Evolutionary conservation across 2,888 invertebrate species (phyloP).

Genomic region (Papilio gigon): DNA sequence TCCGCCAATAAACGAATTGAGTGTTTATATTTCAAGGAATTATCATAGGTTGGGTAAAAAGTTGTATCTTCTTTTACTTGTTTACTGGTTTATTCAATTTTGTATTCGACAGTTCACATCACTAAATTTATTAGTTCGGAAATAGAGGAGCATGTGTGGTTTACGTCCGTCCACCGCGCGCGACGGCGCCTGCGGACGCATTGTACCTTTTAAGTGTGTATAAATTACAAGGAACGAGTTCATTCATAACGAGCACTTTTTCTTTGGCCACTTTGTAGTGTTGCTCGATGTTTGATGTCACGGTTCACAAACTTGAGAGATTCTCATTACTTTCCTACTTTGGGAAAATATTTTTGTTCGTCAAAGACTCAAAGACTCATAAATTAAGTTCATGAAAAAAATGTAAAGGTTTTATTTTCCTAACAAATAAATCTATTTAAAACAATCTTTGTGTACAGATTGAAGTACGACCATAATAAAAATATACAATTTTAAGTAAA

Average conservation of each 20-base stretch:
- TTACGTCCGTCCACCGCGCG: constrained; percentile 44
- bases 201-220: constrained; percentile 39
- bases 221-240: constrained; percentile 41
- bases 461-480: background rate
- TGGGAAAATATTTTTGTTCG: background rate
- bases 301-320: constrained; percentile 10
- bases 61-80: background rate
- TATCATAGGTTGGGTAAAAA: too few species aligned
- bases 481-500: background rate
- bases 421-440: too few species aligned
- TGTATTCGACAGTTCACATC: constrained; percentile 31
- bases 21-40: too few species aligned
- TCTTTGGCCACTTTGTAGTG: constrained; percentile 35
- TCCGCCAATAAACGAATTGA: too few species aligned
- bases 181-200: constrained; percentile 43
- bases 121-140: constrained; percentile 54
- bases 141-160: constrained; percentile 71
- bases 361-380: too few species aligned
- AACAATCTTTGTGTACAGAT: background rate
- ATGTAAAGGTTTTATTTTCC: too few species aligned
- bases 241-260: constrained; percentile 41
- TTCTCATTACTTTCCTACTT: constrained; percentile 4
- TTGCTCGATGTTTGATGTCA: constrained; percentile 36
- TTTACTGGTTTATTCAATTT: background rate
- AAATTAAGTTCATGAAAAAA: too few species aligned